Evolutionary conservation across 2,113 vertebrate genomes (phyloP).

Genomic region (Callopanchax toddi): DNA sequence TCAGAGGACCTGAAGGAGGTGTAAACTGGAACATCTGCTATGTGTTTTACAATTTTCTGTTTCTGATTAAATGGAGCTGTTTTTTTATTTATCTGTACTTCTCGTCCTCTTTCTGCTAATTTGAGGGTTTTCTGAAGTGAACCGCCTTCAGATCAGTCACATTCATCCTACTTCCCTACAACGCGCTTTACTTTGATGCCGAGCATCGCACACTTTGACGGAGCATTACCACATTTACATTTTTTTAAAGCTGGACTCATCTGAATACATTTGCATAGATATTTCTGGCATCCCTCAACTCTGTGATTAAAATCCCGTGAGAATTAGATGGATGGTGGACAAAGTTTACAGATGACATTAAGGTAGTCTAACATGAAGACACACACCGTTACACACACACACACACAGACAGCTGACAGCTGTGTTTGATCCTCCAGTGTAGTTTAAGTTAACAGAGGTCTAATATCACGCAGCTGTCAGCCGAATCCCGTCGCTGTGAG

Average conservation of each 20-base stretch:
- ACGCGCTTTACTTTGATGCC: conserved; percentile 25
- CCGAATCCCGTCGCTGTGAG: background rate
- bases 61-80: too few species aligned
- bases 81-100: background rate
- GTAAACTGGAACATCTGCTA: too few species aligned
- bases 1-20: too few species aligned
- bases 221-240: conserved; percentile 29
- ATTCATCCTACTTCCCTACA: background rate
- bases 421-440: conserved; percentile 52
- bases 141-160: conserved; percentile 3
- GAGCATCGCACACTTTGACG: conserved; percentile 9
- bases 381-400: conserved; percentile 16
- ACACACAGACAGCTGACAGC: conserved; percentile 46
- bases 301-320: conserved; percentile 36
- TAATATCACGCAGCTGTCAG: conserved; percentile 49
- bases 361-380: conserved; percentile 26
- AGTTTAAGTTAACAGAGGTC: conserved; percentile 53
- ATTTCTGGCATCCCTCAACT: conserved; percentile 39
- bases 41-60: too few species aligned
- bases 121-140: background rate
- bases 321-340: conserved; percentile 51
- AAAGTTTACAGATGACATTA: conserved; percentile 33
- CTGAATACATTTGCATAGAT: conserved; percentile 62
- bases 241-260: conserved; percentile 24
- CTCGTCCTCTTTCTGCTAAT: background rate